A percentile compares a stretch with the other conserved stretches of the same genome.
These are phyloP conservation scores for Pampusana beccarii DNA, from an alignment of 2,113 vertebrate genomes.

Conservation along the genomic window DNA sequence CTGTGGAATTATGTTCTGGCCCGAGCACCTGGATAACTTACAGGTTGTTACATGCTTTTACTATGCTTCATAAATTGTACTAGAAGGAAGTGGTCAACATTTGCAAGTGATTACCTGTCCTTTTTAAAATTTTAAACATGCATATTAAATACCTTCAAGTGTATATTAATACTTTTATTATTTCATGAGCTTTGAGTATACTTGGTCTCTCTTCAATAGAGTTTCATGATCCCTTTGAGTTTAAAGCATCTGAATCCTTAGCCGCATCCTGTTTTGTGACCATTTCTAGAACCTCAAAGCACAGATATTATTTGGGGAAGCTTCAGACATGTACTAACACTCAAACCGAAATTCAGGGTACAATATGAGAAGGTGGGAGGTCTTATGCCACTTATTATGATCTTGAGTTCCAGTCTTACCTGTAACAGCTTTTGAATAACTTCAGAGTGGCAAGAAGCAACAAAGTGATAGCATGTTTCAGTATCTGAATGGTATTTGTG, in stretches of 20 bases:
- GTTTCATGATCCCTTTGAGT: background rate
- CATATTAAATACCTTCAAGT: background rate
- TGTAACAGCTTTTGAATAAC: background rate
- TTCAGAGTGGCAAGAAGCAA: background rate
- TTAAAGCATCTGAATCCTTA: background rate
- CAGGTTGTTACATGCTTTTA: background rate
- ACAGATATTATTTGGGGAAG: background rate
- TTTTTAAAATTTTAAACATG: background rate
- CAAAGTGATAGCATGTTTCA: background rate
- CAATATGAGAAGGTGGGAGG: background rate
- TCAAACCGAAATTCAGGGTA: background rate
- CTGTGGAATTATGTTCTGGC: background rate
- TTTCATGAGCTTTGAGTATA: background rate
- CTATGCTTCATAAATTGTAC: background rate
- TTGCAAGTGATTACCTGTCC: background rate
- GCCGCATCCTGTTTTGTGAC: background rate
- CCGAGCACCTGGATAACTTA: background rate
- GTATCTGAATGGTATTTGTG: background rate
- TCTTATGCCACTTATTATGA: background rate
- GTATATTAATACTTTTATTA: background rate
- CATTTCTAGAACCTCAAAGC: background rate
- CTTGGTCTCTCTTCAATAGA: background rate
- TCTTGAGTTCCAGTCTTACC: background rate
- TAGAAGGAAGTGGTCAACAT: background rate
- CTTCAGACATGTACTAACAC: background rate